Conservation (phyloP, 2,888 invertebrate species). For the Eupithecia insigniata region DNA sequence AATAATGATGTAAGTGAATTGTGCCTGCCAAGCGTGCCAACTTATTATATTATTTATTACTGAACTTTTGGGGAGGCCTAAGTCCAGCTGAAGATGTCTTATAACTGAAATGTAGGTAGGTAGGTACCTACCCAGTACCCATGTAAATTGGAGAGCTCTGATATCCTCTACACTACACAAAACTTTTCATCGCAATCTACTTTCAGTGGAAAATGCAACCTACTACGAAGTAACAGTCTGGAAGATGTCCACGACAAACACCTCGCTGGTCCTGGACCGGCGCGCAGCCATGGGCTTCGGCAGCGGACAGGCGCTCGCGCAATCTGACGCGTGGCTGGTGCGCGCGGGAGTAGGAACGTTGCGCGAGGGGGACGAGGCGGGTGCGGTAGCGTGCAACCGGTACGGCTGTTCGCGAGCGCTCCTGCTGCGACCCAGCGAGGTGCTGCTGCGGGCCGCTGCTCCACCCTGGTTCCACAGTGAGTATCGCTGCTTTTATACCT, state of each 20-base stretch:
- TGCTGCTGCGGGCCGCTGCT: slow-evolving; percentile 64
- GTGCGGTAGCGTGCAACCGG: slow-evolving; percentile 75
- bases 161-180: not conserved
- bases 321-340: slow-evolving; percentile 64
- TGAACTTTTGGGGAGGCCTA: not conserved
- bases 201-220: slow-evolving; percentile 76
- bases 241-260: slow-evolving; percentile 74
- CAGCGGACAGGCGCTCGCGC: slow-evolving; percentile 64
- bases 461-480: slow-evolving; percentile 78
- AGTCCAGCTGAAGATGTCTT: not conserved
- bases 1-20: not conserved
- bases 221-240: slow-evolving; percentile 79
- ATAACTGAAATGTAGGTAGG: not conserved
- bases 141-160: not conserved
- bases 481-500: slow-evolving; percentile 42
- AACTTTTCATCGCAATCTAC: not conserved
- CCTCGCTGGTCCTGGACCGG: slow-evolving; percentile 69
- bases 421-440: slow-evolving; percentile 71
- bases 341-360: slow-evolving; percentile 66
- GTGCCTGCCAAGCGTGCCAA: not conserved
- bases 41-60: no score
- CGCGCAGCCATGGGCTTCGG: slow-evolving; percentile 74
- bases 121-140: not conserved
- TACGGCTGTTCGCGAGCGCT: slow-evolving; percentile 74
- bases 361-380: slow-evolving; percentile 71